These are phyloP conservation scores for Manacus vitellinus DNA, from an alignment of 2,113 vertebrate genomes.

Conservation along the genomic window DNA sequence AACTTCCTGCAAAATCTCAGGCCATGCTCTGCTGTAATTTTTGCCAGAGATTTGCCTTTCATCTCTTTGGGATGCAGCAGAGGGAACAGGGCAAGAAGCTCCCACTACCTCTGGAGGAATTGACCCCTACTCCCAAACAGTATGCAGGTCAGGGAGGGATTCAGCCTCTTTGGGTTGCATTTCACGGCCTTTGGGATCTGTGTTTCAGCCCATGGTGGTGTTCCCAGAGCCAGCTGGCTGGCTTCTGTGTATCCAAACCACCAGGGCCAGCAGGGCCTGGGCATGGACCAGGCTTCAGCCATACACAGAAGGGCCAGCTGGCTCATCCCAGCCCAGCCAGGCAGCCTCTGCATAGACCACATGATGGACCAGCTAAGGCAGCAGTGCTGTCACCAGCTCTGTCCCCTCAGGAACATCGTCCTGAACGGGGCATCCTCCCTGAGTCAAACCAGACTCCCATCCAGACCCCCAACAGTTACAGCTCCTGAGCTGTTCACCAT, in stretches of 20 bases:
- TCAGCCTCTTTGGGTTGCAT: neutral
- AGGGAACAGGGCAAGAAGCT: neutral
- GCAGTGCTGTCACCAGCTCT: neutral
- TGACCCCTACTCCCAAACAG: neutral
- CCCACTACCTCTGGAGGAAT: neutral
- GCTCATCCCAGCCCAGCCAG: neutral
- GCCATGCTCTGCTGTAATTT: neutral
- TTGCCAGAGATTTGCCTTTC: slow-evolving; percentile 4
- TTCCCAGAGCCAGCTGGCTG: neutral
- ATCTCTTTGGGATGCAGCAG: neutral
- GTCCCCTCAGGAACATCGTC: fast-evolving
- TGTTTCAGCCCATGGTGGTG: neutral
- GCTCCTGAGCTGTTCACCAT: neutral
- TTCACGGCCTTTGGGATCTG: neutral
- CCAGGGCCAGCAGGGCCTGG: neutral
- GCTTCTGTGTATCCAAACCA: neutral
- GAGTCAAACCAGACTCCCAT: neutral
- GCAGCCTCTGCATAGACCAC: neutral
- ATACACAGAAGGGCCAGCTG: slow-evolving; percentile 8
- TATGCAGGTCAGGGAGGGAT: neutral
- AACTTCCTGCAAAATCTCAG: neutral
- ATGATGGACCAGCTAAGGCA: neutral
- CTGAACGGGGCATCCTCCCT: neutral
- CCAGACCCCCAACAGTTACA: neutral
- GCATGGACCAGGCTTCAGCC: neutral